Percentiles rank a stretch among this genome's conserved stretches.
Evolutionary conservation across 2,888 invertebrate species (phyloP).

Genomic region (Atethmia centrago): DNA sequence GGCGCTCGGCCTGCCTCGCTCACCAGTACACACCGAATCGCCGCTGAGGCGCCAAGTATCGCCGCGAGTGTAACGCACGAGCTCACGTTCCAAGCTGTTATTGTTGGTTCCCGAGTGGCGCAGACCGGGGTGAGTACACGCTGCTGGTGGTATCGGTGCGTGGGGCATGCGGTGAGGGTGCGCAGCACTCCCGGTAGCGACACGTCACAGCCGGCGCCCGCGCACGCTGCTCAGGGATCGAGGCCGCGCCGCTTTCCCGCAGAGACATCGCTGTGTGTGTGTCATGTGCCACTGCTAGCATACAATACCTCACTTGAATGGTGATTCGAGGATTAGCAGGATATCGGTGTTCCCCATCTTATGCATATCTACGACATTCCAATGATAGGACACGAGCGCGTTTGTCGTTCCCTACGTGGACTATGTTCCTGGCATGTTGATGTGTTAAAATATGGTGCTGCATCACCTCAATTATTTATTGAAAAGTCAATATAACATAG

Average conservation of each 20-base stretch:
- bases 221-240: conserved; percentile 71
- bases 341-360: background rate
- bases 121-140: conserved; percentile 66
- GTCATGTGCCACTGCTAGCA: conserved; percentile 58
- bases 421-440: background rate
- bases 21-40: conserved; percentile 82
- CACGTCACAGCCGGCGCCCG: conserved; percentile 70
- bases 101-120: conserved; percentile 54
- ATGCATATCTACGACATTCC: background rate
- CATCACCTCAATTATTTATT: background rate
- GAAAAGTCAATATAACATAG: conserved; percentile 23
- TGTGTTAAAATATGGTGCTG: background rate
- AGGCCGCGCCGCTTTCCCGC: conserved; percentile 79
- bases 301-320: conserved; percentile 28
- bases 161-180: background rate
- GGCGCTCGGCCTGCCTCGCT: conserved; percentile 63
- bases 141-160: conserved; percentile 7
- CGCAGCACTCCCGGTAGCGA: conserved; percentile 39
- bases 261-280: conserved; percentile 62
- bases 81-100: conserved; percentile 56
- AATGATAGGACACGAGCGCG: background rate
- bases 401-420: conserved; percentile 8
- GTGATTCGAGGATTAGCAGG: conserved; percentile 1
- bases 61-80: conserved; percentile 78
- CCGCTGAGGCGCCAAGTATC: conserved; percentile 81